Base-by-base conservation (phyloP, 2,113 vertebrate genomes). In the Lepus americanus region DNA sequence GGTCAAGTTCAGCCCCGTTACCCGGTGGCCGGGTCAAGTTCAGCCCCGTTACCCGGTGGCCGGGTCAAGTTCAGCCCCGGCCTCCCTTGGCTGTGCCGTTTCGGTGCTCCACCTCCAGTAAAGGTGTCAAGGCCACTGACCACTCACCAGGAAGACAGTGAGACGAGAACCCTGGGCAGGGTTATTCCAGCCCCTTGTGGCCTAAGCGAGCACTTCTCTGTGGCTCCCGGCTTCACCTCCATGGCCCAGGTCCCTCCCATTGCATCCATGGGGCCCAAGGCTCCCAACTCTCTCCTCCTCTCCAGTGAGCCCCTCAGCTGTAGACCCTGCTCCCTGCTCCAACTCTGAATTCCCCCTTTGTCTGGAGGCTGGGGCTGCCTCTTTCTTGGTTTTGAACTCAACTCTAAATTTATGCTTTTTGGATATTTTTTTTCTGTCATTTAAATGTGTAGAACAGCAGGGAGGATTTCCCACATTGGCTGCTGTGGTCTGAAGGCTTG, bases 21-120 rank as follows among this genome's bases (percentile, higher is more conserved):
- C n/a, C 31, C 0, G 1, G 78, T 44, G 14, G 49, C 66, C 12
- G 2, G 14, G 11, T 31, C 4, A 19, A 83, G 33, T 22, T n/a
- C 53, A 44, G 33, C 25, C 14, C 7, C 31, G 69, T 29, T 76
- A 53, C 20, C 31, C 0, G 1, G 78, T 44, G 14, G 49, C 66
- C 12, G 2, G 14, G 11, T 31, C 4, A 19, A 83, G 33, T 22
- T n/a, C 53, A 44, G 33, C 25, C 63, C 49, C 19, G 87, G 53
- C 74, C 44, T 51, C 39, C 61, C 66, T 76, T 29, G 36, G 59
- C 67, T 3, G 1, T 44, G 55, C 53, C 27, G 69, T 36, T 83
- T 44, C 29, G 16, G 9, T 51, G 25, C 22, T 33, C 25, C 27
- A 64, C 53, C 22, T 31, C n/a, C 1, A 2, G 22, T 53, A 4